These are phyloP conservation scores for Neodiprion fabricii DNA, from an alignment of 1,140 invertebrate species.

Conservation along the genomic window DNA sequence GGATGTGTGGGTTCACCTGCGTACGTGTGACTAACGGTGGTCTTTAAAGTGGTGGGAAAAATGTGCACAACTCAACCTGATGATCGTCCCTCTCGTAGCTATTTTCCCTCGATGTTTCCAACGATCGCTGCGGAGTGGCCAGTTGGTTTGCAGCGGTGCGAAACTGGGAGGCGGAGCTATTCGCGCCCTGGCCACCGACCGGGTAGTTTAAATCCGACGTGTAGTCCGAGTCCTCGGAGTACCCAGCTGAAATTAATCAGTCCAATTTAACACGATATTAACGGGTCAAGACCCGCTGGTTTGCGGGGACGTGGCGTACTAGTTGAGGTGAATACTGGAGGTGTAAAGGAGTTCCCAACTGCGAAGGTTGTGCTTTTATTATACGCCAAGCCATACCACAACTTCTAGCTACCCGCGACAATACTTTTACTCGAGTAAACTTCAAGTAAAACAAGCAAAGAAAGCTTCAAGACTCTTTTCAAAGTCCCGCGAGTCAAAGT, in stretches of 20 bases:
- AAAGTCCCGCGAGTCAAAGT: background rate
- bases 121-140: slow-evolving; percentile 78
- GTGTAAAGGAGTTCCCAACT: background rate
- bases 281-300: background rate
- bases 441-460: slow-evolving; percentile 27
- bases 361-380: background rate
- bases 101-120: slow-evolving; percentile 82
- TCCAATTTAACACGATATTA: slow-evolving; percentile 6
- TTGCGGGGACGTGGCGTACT: background rate
- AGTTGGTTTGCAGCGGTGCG: slow-evolving; percentile 77
- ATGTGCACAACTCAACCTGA: slow-evolving; percentile 39
- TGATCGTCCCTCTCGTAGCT: slow-evolving; percentile 82
- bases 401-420: background rate
- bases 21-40: slow-evolving; percentile 17
- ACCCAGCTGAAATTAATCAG: slow-evolving; percentile 76
- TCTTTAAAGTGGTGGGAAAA: no score
- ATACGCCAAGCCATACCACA: background rate
- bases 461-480: background rate
- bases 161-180: slow-evolving; percentile 87
- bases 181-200: slow-evolving; percentile 80
- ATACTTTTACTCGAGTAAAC: slow-evolving; percentile 18
- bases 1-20: slow-evolving; percentile 45
- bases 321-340: background rate
- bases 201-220: slow-evolving; percentile 96
- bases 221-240: slow-evolving; percentile 97